Percentiles rank a stretch among this genome's conserved stretches.
These are phyloP conservation scores for Daphoenositta chrysoptera DNA, from an alignment of 2,113 vertebrate genomes.

Conservation along the genomic window DNA sequence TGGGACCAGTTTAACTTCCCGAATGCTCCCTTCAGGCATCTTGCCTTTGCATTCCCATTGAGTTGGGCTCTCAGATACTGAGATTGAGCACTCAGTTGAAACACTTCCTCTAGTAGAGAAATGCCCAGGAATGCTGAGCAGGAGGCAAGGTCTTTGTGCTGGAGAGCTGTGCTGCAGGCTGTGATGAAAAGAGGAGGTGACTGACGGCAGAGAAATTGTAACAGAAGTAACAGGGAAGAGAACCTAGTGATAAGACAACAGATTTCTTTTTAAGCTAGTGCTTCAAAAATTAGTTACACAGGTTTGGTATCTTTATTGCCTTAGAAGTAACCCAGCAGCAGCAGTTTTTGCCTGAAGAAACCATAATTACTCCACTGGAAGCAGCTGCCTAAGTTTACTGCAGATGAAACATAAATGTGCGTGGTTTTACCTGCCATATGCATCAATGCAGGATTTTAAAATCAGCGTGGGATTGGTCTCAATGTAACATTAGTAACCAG, in stretches of 20 bases:
- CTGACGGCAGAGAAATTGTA: neutral
- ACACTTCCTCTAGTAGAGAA: neutral
- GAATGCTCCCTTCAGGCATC: neutral
- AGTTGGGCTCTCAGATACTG: neutral
- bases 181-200: neutral
- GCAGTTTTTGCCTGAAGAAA: neutral
- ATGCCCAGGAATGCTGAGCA: neutral
- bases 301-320: neutral
- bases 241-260: fast-evolving
- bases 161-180: neutral
- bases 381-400: neutral
- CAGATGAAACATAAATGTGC: neutral
- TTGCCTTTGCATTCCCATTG: neutral
- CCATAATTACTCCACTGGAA: neutral
- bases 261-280: neutral
- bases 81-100: neutral
- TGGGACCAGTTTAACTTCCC: neutral
- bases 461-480: neutral
- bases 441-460: neutral
- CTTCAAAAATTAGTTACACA: neutral
- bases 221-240: neutral
- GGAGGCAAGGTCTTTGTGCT: neutral
- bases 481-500: neutral
- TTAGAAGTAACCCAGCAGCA: neutral
- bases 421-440: neutral